These are phyloP conservation scores for Spodoptera littoralis DNA, from an alignment of 2,888 invertebrate genomes.

Conservation along the genomic window DNA sequence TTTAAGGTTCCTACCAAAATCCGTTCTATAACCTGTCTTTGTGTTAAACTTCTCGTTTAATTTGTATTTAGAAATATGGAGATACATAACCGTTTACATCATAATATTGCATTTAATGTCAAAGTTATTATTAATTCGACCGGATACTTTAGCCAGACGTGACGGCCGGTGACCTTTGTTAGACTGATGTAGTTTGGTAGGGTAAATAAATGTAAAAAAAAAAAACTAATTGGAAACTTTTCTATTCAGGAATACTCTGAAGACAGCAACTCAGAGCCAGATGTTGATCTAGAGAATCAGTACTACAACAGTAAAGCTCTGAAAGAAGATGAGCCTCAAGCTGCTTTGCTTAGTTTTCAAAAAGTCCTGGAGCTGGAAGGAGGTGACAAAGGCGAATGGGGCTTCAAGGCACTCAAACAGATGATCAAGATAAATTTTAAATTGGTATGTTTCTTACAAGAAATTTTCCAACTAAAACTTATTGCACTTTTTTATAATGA, in stretches of 20 bases:
- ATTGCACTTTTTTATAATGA: no score
- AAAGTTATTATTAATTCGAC: no score
- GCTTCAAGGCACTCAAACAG: conserved; percentile 99
- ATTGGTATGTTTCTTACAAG: conserved; percentile 90
- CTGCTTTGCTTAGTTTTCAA: conserved; percentile 97
- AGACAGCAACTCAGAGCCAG: conserved; percentile 99
- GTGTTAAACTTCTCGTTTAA: no score
- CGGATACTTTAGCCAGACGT: no score
- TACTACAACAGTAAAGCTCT: conserved; percentile 99
- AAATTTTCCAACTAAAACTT: no score
- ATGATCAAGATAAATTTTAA: conserved; percentile 99
- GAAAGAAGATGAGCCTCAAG: conserved; percentile 98
- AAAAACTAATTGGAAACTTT: not conserved
- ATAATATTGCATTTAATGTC: no score
- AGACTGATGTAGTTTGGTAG: not conserved
- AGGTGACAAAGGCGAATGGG: conserved; percentile 99
- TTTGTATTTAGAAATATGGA: no score
- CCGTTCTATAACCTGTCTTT: conserved; percentile 37
- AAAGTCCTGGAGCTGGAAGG: conserved; percentile 98
- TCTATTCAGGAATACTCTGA: conserved; percentile 97
- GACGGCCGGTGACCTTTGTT: no score
- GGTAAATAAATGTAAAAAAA: not conserved
- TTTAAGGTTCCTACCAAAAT: conserved; percentile 24
- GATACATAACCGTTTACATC: no score
- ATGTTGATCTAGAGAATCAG: conserved; percentile 99